phyloP scores from a whole-genome alignment of 2,113 vertebrate genomes.

The Hydrochoerus hydrochaeris region DNA sequence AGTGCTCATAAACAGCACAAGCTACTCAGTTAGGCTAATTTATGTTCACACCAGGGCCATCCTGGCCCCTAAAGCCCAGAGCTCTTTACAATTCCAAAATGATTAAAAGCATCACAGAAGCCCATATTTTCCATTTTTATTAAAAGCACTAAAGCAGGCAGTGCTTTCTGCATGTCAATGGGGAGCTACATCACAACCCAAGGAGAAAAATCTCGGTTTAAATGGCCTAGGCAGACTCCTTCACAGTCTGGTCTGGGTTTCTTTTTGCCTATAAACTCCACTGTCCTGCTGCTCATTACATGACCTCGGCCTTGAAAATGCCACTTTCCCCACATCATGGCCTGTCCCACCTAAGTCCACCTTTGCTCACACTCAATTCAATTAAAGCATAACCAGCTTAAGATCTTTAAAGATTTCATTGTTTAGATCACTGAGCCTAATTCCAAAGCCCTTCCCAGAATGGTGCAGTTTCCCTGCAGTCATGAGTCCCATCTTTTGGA shows the following conservation, averaged over 20 bases:
- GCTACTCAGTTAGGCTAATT: conserved; percentile 76
- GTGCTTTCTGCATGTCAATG: conserved; percentile 73
- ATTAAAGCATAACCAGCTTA: not conserved
- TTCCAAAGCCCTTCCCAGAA: not conserved
- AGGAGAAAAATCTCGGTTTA: conserved; percentile 48
- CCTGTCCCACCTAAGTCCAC: not conserved
- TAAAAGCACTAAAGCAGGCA: conserved; percentile 75
- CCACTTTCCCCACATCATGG: not conserved
- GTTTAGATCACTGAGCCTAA: not conserved
- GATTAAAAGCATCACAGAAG: conserved; percentile 79
- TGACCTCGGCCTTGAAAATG: not conserved
- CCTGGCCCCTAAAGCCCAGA: conserved; percentile 73
- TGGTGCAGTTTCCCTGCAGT: not conserved
- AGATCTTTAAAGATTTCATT: not conserved
- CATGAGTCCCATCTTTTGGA: not conserved
- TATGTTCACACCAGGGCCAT: conserved; percentile 66
- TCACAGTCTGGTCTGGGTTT: not conserved
- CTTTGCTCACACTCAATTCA: not conserved
- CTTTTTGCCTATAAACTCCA: not conserved
- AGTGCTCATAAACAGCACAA: conserved; percentile 69
- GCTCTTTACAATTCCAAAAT: conserved; percentile 79
- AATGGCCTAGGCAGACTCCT: not conserved
- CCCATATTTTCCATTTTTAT: conserved; percentile 79
- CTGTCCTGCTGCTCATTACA: not conserved
- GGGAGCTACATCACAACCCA: conserved; percentile 43